These are phyloP conservation scores for Papilio gigon DNA, from an alignment of 2,888 invertebrate species.

Conservation along the genomic window DNA sequence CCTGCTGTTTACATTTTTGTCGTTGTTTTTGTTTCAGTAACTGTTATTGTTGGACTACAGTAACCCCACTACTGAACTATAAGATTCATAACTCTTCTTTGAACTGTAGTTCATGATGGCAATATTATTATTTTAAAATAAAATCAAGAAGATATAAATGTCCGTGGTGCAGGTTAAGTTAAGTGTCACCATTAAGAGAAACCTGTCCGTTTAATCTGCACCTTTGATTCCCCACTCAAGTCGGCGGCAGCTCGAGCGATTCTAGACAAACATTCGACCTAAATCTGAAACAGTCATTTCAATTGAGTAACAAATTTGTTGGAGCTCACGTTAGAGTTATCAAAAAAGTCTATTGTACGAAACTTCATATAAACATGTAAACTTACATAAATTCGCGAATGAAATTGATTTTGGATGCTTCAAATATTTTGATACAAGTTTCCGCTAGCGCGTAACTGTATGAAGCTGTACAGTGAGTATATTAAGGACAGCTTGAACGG, in stretches of 20 bases:
- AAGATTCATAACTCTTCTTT: neutral
- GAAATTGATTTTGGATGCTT: neutral
- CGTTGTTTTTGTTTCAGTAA: slow-evolving; percentile 11
- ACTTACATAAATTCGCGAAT: neutral
- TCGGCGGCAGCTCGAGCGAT: neutral
- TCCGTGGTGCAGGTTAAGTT: neutral
- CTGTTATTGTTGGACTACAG: neutral
- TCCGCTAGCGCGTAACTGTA: neutral
- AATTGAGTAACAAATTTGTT: neutral
- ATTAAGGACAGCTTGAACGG: slow-evolving; percentile 30
- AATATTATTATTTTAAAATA: neutral
- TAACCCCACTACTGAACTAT: too few relatives aligned
- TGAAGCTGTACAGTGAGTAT: slow-evolving; percentile 12
- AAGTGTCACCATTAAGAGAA: neutral
- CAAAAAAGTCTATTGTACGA: neutral
- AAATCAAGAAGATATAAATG: neutral
- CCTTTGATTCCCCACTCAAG: neutral
- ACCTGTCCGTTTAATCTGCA: neutral
- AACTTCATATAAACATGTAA: too few relatives aligned
- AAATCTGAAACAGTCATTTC: neutral
- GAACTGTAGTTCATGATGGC: neutral
- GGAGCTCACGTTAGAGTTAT: neutral
- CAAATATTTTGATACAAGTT: neutral
- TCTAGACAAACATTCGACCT: slow-evolving; percentile 7
- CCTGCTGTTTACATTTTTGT: slow-evolving; percentile 31